These are phyloP conservation scores for pig (Sus scrofa) DNA, from an alignment of 2,113 vertebrate genomes.

Conservation along the genomic window DNA sequence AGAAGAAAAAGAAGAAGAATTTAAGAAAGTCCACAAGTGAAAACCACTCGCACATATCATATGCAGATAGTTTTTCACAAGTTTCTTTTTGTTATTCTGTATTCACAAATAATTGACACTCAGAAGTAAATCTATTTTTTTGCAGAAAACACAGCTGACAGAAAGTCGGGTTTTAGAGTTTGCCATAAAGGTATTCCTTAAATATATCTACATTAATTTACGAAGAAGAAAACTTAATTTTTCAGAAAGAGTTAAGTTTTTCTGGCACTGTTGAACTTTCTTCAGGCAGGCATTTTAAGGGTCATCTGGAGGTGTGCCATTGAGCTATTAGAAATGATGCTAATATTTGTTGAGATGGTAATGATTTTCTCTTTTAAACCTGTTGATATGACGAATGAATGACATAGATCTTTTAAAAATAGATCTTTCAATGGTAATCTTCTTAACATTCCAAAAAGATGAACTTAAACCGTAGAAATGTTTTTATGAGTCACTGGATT, in stretches of 20 bases:
- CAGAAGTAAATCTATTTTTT: constrained; percentile 26
- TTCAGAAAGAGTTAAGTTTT: background rate
- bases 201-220: constrained; percentile 18
- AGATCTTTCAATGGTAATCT: constrained; percentile 17
- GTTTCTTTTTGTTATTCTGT: constrained; percentile 29
- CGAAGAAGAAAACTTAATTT: background rate
- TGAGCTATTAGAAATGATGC: background rate
- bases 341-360: background rate
- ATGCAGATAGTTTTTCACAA: background rate
- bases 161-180: constrained; percentile 47
- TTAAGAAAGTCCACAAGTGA: background rate
- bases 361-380: background rate
- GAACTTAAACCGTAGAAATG: background rate
- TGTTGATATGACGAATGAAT: background rate
- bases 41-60: constrained; percentile 25
- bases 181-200: background rate
- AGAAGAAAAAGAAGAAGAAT: background rate
- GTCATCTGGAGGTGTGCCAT: background rate
- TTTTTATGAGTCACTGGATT: background rate
- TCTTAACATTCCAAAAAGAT: background rate
- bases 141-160: background rate
- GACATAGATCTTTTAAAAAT: background rate
- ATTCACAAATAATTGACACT: background rate
- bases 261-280: background rate
- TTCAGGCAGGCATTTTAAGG: background rate